Conservation (phyloP, 2,888 invertebrate species). For the Aporophyla lueneburgensis region DNA sequence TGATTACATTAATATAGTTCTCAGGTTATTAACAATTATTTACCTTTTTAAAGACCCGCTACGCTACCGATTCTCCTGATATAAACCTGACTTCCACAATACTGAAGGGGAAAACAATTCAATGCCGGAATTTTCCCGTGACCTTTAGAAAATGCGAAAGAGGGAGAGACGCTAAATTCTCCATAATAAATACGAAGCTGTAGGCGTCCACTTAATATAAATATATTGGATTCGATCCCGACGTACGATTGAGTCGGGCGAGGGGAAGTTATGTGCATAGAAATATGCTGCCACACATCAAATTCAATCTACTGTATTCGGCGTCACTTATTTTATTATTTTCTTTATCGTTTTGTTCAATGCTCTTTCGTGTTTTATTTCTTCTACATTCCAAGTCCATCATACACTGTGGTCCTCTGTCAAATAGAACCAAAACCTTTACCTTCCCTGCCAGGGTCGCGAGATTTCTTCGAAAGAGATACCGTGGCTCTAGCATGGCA, state of each 20-base stretch:
- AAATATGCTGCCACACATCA: conserved; percentile 17
- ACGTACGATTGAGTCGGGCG: conserved; percentile 8
- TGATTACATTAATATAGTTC: background rate
- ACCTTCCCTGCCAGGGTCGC: no score
- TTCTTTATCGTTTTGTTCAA: background rate
- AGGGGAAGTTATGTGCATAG: conserved; percentile 37
- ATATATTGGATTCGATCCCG: conserved; percentile 50
- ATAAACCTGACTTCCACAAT: background rate
- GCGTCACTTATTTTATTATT: conserved; percentile 12
- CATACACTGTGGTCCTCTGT: background rate
- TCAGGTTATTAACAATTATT: background rate
- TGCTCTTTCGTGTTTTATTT: background rate
- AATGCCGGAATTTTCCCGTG: conserved; percentile 7
- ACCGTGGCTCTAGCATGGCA: no score
- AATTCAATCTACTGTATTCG: conserved; percentile 22
- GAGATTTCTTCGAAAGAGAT: no score
- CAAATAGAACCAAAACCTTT: background rate
- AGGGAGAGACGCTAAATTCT: conserved; percentile 15
- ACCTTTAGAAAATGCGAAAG: conserved; percentile 17
- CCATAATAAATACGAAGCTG: conserved; percentile 29
- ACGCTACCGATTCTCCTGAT: background rate
- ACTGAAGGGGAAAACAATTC: background rate
- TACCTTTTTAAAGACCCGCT: background rate
- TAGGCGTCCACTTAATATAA: conserved; percentile 43
- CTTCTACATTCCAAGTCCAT: background rate